These are phyloP conservation scores for Distichodus sexfasciatus DNA, from an alignment of 2,797 vertebrate genomes.

Conservation along the genomic window DNA sequence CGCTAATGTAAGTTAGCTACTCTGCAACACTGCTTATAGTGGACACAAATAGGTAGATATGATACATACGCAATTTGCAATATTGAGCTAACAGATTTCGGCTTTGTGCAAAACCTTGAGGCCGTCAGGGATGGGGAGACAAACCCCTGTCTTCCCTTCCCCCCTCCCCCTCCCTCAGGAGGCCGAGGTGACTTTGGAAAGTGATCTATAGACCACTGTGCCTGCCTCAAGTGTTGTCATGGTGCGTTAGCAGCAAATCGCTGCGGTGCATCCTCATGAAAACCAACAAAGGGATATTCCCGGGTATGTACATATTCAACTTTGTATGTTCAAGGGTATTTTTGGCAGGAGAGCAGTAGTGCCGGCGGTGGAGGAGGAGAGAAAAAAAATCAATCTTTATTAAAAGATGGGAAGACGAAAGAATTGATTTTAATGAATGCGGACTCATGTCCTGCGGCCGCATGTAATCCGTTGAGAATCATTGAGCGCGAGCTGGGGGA, in stretches of 20 bases:
- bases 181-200: conserved; percentile 77
- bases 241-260: conserved; percentile 69
- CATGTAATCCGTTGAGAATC: conserved; percentile 82
- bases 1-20: too few species aligned
- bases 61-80: too few species aligned
- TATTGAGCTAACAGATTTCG: conserved; percentile 50
- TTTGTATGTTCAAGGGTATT: conserved; percentile 79
- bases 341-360: conserved; percentile 53
- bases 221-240: conserved; percentile 76
- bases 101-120: conserved; percentile 52
- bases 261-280: conserved; percentile 72
- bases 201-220: conserved; percentile 64
- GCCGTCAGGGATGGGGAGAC: conserved; percentile 15
- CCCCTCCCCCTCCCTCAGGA: conserved; percentile 57
- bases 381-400: conserved; percentile 83
- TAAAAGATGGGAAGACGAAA: conserved; percentile 75
- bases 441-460: conserved; percentile 80
- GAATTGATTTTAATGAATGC: conserved; percentile 87
- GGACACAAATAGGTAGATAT: too few species aligned
- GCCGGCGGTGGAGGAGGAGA: too few species aligned
- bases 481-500: conserved; percentile 75
- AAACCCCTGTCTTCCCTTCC: conserved; percentile 45
- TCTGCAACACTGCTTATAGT: too few species aligned
- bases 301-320: conserved; percentile 78
- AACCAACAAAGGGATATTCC: conserved; percentile 77